Percentiles rank a stretch among this genome's conserved stretches.
These are phyloP conservation scores for Rhipidura dahli DNA, from an alignment of 2,113 vertebrate genomes.

Conservation along the genomic window DNA sequence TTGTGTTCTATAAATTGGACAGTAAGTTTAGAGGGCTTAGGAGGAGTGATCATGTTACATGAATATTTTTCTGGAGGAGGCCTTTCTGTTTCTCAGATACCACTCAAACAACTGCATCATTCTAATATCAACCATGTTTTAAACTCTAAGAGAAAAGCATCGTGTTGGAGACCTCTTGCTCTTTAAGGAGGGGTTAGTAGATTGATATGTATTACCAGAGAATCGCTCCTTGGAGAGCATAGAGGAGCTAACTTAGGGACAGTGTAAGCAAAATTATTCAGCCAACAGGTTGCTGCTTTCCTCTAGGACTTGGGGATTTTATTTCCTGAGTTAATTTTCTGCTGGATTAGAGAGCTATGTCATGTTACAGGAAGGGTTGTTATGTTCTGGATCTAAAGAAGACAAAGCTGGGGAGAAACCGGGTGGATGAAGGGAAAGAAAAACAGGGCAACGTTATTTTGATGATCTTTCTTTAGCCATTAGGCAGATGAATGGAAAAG, in stretches of 20 bases:
- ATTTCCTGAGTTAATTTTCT: neutral
- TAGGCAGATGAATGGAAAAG: neutral
- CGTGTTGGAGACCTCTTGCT: neutral
- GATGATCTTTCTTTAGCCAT: neutral
- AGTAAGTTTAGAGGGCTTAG: neutral
- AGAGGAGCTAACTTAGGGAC: neutral
- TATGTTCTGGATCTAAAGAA: rapidly evolving
- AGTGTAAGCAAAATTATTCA: neutral
- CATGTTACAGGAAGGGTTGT: neutral
- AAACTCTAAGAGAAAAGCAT: neutral
- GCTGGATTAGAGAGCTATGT: neutral
- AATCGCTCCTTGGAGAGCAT: neutral
- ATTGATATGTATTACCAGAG: neutral
- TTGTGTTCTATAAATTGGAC: neutral
- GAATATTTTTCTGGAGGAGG: neutral
- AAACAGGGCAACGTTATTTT: neutral
- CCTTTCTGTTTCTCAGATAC: neutral
- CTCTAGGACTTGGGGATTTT: neutral
- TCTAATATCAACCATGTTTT: neutral
- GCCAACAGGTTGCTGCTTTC: neutral
- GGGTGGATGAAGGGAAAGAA: neutral
- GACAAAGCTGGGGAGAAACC: neutral
- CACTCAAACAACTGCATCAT: neutral
- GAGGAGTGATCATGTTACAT: neutral
- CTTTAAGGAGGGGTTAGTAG: neutral